Evolutionary conservation across 2,113 vertebrate species (phyloP).

Genomic region (Abramis brama): DNA sequence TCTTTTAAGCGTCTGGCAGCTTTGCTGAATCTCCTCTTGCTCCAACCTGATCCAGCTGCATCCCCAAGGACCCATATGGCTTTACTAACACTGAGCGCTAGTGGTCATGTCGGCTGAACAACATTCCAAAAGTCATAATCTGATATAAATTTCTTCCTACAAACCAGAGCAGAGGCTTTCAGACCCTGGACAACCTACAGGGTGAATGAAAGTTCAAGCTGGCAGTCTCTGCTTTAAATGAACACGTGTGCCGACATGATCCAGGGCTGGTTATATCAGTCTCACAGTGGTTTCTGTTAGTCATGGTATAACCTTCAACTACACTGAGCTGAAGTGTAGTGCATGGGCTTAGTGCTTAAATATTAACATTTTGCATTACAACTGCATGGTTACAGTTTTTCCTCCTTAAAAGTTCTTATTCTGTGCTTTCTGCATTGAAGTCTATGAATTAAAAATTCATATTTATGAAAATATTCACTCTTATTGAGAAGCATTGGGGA

Average conservation of each 20-base stretch:
- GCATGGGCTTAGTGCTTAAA: background rate
- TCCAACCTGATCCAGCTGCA: background rate
- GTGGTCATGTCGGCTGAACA: background rate
- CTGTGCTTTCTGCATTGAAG: background rate
- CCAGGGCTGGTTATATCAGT: background rate
- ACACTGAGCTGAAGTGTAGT: background rate
- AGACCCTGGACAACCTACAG: constrained; percentile 17
- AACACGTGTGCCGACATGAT: constrained; percentile 19
- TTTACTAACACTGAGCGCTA: background rate
- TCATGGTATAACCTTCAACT: background rate
- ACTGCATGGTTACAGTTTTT: background rate
- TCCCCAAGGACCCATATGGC: constrained; percentile 23
- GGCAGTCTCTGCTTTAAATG: background rate
- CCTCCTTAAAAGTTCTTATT: background rate
- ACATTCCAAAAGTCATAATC: constrained; percentile 1
- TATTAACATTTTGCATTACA: background rate
- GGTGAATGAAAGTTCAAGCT: constrained; percentile 5
- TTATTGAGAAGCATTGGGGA: background rate
- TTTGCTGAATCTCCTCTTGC: background rate
- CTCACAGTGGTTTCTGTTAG: constrained; percentile 1
- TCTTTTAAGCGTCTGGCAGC: constrained; percentile 9
- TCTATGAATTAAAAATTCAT: background rate
- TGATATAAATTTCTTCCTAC: background rate
- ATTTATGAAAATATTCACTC: background rate
- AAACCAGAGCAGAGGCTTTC: background rate